Conservation (phyloP, 2,113 vertebrate species). For the Puffinus mauretanicus region DNA sequence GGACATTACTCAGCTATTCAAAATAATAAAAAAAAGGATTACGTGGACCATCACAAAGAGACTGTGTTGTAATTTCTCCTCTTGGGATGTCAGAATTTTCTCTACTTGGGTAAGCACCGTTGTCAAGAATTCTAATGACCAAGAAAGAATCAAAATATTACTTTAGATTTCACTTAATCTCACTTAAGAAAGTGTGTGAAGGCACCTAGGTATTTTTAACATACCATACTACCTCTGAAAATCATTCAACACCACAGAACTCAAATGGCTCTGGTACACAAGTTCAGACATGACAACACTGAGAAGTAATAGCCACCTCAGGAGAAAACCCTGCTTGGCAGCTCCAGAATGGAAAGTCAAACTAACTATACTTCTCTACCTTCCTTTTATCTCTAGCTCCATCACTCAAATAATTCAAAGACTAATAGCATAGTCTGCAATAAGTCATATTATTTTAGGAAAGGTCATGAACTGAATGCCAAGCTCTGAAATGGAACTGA, state of each 20-base stretch:
- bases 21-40: background rate
- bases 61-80: background rate
- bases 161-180: background rate
- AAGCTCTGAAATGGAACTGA: background rate
- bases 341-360: background rate
- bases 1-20: background rate
- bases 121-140: background rate
- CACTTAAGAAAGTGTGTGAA: background rate
- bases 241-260: background rate
- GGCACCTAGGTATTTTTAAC: background rate
- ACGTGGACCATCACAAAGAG: background rate
- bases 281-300: background rate
- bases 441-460: background rate
- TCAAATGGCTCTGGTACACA: background rate
- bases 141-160: background rate
- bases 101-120: background rate
- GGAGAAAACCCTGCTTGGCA: background rate
- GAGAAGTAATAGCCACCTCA: background rate
- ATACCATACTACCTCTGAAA: background rate
- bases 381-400: background rate
- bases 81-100: background rate
- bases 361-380: background rate
- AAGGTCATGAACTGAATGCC: background rate
- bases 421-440: background rate
- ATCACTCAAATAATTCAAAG: background rate